Evolutionary conservation across 2,113 vertebrate species (phyloP).

Genomic region (Bagarius yarrelli): DNA sequence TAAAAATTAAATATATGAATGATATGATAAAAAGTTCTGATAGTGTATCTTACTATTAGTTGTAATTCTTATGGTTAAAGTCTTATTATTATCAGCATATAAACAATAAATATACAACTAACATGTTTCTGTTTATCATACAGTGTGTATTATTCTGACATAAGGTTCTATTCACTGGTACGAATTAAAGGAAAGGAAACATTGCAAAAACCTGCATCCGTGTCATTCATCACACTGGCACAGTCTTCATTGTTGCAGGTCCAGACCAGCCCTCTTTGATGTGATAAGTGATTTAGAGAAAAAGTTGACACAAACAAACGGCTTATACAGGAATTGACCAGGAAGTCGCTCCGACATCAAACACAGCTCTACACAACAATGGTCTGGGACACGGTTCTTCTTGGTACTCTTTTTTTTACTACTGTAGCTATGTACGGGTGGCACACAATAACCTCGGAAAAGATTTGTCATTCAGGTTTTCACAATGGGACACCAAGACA

Average conservation of each 20-base stretch:
- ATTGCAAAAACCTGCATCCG: constrained; percentile 67
- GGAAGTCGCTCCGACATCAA: constrained; percentile 76
- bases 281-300: constrained; percentile 75
- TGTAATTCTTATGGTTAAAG: not conserved
- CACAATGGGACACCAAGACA: constrained; percentile 39
- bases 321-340: constrained; percentile 67
- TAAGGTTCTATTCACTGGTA: constrained; percentile 64
- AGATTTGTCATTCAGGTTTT: constrained; percentile 50
- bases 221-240: constrained; percentile 68
- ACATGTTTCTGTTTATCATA: constrained; percentile 2
- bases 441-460: constrained; percentile 56
- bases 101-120: not conserved
- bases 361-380: constrained; percentile 66
- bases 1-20: too few species aligned
- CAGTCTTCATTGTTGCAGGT: constrained; percentile 66
- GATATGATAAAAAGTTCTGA: too few species aligned
- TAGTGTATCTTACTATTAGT: too few species aligned
- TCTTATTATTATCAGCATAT: not conserved
- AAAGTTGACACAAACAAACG: constrained; percentile 68
- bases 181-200: constrained; percentile 67
- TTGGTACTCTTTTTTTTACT: constrained; percentile 51
- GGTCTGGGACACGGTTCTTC: constrained; percentile 55
- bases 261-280: constrained; percentile 70
- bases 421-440: constrained; percentile 51
- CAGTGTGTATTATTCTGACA: constrained; percentile 51